Evolutionary conservation across 2,888 invertebrate species (phyloP).

Genomic region (Eustalomyia histrio): DNA sequence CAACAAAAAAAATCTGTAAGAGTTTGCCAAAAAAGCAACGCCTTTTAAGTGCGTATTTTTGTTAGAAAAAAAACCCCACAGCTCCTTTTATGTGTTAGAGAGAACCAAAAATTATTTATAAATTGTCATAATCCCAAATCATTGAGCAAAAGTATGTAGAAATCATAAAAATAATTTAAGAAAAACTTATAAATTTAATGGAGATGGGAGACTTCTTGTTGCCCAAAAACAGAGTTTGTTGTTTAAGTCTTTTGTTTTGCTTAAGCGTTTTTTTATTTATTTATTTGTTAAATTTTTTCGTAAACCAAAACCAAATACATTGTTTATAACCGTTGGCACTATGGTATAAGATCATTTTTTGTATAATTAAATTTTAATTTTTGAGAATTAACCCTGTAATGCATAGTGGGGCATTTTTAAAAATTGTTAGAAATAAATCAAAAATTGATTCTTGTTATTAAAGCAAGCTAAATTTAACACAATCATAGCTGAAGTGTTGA

Average conservation of each 20-base stretch:
- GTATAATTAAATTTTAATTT: too few species aligned
- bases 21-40: conserved; percentile 1
- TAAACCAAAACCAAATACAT: neutral
- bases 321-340: neutral
- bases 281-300: neutral
- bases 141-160: conserved; percentile 30
- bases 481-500: too few species aligned
- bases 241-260: conserved; percentile 61
- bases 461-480: too few species aligned
- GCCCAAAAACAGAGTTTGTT: conserved; percentile 38
- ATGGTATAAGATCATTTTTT: neutral
- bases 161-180: conserved; percentile 16
- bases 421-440: too few species aligned
- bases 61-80: neutral
- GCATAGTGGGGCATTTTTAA: too few species aligned
- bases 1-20: neutral
- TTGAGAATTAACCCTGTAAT: too few species aligned
- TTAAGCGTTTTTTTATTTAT: neutral
- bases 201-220: conserved; percentile 14
- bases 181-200: conserved; percentile 5
- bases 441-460: too few species aligned
- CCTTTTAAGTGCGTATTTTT: conserved; percentile 15
- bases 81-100: neutral
- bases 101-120: neutral
- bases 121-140: conserved; percentile 38